Conservation (phyloP, 2,797 vertebrate species). For the Lophius americanus region DNA sequence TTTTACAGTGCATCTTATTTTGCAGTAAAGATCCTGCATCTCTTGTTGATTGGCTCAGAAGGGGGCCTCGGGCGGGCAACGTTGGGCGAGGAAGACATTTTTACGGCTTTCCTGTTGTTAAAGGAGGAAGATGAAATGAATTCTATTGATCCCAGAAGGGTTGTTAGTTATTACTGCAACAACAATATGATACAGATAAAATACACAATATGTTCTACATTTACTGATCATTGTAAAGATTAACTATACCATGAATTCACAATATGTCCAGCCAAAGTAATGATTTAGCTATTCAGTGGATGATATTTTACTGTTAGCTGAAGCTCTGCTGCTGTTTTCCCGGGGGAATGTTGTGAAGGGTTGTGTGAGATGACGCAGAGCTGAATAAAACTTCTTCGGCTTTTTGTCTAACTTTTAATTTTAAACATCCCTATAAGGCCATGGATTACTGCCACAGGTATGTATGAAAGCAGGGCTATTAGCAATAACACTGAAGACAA, state of each 20-base stretch:
- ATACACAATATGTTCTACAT: slow-evolving; percentile 23
- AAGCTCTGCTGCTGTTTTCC: slow-evolving; percentile 6
- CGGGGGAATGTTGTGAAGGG: slow-evolving; percentile 8
- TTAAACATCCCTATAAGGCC: slow-evolving; percentile 15
- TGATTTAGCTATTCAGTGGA: slow-evolving; percentile 21
- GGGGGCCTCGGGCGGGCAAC: not conserved
- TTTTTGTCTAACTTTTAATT: slow-evolving; percentile 48
- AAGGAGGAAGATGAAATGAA: slow-evolving; percentile 31
- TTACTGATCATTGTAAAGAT: slow-evolving; percentile 53
- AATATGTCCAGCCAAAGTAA: slow-evolving; percentile 25
- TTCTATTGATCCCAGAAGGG: slow-evolving; percentile 34
- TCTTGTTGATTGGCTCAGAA: slow-evolving; percentile 16
- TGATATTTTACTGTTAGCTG: slow-evolving; percentile 31
- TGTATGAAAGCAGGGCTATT: too few species aligned
- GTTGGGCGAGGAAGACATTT: slow-evolving; percentile 12
- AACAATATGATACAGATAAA: slow-evolving; percentile 39
- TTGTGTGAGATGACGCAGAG: slow-evolving; percentile 20
- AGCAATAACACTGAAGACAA: too few species aligned
- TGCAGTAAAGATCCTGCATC: not conserved
- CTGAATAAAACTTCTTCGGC: slow-evolving; percentile 26
- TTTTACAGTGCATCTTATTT: not conserved
- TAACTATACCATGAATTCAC: slow-evolving; percentile 15
- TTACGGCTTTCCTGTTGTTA: slow-evolving; percentile 15
- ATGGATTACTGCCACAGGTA: not conserved
- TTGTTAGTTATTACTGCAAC: slow-evolving; percentile 40